Base-by-base conservation (phyloP, 2,888 invertebrate genomes). In the Monochamus alternatus region DNA sequence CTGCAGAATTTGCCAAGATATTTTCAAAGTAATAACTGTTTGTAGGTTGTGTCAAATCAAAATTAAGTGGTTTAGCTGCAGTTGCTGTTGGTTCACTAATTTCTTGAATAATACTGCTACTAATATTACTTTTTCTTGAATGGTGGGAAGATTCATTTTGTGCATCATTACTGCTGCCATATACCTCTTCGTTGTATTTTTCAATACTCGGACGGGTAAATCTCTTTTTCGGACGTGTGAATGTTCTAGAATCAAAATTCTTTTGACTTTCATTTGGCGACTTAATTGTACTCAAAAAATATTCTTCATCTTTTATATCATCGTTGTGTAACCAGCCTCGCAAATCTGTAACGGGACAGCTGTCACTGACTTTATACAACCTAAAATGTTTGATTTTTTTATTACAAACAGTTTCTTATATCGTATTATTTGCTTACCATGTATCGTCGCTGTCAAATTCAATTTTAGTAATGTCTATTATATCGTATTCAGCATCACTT, bases 201-300 rank as follows among this genome's bases (percentile, higher is more conserved):
- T 93, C 93, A 78, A 94, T 92, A 84, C 92, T 92, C 51, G 92
- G 92, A 75, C 93, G 90, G 47, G 87, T 89, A 10, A 89, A 87
- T 73, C 92, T 90, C 84, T 92, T 93, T 85, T 94, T 94, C 31
- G 93, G 93, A 81, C 92, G 91, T 69, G 94, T 94, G 87, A 92
- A 94, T 9, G 94, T 94, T 83, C 94, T 90, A 0, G 93, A 92
- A 85, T 94, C 94, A 83, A 94, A 92, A 77, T 90, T 89, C 90
- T 85, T 91, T 89, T 77, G 77, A 32, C 74, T 73, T 69, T 70
- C 74, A 62, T 73, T 78, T 72, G 75, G 60, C 14, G 69, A 63
- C 66, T 75, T 73, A 0, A 65, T 8, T 10, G 44, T 43, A 44
- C 51, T 65, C 47, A 62, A 38, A 43, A 32, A 63, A 32, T 59